These are phyloP conservation scores for Drosophila ambigua DNA, from an alignment of 1,140 invertebrate species.

Conservation along the genomic window DNA sequence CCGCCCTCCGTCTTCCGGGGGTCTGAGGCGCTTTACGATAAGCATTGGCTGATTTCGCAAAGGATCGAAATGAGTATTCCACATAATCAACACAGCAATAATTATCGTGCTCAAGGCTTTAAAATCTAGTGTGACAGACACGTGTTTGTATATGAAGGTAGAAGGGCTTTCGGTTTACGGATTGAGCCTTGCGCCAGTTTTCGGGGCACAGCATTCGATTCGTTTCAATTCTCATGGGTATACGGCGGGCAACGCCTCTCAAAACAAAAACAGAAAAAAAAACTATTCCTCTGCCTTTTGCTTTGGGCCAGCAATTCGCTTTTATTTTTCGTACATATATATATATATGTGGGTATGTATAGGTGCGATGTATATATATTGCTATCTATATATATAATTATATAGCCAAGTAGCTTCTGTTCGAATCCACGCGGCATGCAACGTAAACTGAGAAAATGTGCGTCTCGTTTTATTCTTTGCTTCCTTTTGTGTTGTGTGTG, in stretches of 20 bases:
- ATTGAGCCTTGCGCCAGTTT: slow-evolving; percentile 66
- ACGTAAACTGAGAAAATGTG: slow-evolving; percentile 54
- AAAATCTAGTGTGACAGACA: slow-evolving; percentile 25
- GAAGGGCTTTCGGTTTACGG: slow-evolving; percentile 7
- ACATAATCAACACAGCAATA: slow-evolving; percentile 60
- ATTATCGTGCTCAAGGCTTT: slow-evolving; percentile 28
- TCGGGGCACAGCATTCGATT: slow-evolving; percentile 42
- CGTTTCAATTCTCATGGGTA: slow-evolving; percentile 40
- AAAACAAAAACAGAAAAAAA: slow-evolving; percentile 24
- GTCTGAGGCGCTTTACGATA: slow-evolving; percentile 68
- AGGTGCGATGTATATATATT: too few relatives aligned
- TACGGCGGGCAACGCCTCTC: slow-evolving; percentile 63
- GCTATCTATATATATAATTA: slow-evolving; percentile 34
- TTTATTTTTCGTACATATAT: slow-evolving; percentile 35
- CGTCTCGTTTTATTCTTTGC: slow-evolving; percentile 42
- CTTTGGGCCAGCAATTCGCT: slow-evolving; percentile 50
- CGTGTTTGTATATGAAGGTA: slow-evolving; percentile 33
- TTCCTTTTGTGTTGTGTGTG: slow-evolving; percentile 23
- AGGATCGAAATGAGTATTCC: slow-evolving; percentile 65
- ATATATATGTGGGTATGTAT: slow-evolving; percentile 30
- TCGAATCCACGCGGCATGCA: slow-evolving; percentile 67
- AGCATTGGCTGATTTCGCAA: slow-evolving; percentile 72
- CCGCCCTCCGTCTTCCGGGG: slow-evolving; percentile 51
- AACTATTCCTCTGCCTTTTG: slow-evolving; percentile 43
- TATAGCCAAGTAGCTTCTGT: slow-evolving; percentile 9